These are phyloP conservation scores for Oceanodroma tethys DNA, from an alignment of 2,113 vertebrate genomes.

Conservation along the genomic window DNA sequence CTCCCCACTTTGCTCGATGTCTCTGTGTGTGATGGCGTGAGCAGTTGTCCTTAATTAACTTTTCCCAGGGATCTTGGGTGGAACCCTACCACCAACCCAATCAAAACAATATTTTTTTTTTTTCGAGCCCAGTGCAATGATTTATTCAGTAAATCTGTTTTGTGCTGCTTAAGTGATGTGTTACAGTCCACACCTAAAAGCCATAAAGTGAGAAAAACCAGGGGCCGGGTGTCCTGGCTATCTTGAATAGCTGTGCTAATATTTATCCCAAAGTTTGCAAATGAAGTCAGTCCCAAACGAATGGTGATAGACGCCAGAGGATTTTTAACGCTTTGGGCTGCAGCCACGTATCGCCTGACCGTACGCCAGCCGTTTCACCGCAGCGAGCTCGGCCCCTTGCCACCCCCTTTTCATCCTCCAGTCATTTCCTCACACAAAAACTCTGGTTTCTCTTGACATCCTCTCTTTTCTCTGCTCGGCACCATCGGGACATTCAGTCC, in stretches of 20 bases:
- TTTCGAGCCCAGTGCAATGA: neutral
- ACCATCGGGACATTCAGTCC: neutral
- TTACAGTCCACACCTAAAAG: slow-evolving; percentile 49
- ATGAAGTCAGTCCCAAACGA: slow-evolving; percentile 30
- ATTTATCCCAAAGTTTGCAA: slow-evolving; percentile 33
- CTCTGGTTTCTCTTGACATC: slow-evolving; percentile 1
- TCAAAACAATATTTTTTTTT: slow-evolving; percentile 30
- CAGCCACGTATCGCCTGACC: slow-evolving; percentile 18
- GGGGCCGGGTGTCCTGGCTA: slow-evolving; percentile 18
- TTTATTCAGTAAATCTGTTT: slow-evolving; percentile 17
- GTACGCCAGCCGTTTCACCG: neutral
- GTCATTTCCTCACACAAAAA: neutral
- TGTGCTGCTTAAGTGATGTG: neutral
- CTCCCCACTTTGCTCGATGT: neutral
- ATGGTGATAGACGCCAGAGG: slow-evolving; percentile 16
- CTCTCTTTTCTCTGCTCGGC: neutral
- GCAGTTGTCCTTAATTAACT: slow-evolving; percentile 39
- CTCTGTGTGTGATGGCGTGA: neutral
- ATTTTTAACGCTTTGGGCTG: slow-evolving; percentile 19
- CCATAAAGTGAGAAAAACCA: slow-evolving; percentile 22
- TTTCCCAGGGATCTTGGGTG: slow-evolving; percentile 26
- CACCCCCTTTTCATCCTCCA: neutral
- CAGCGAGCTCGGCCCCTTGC: neutral
- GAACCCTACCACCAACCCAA: slow-evolving; percentile 11
- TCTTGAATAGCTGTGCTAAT: slow-evolving; percentile 1